Conservation (phyloP, 2,113 vertebrate species). For the Pipa parva region DNA sequence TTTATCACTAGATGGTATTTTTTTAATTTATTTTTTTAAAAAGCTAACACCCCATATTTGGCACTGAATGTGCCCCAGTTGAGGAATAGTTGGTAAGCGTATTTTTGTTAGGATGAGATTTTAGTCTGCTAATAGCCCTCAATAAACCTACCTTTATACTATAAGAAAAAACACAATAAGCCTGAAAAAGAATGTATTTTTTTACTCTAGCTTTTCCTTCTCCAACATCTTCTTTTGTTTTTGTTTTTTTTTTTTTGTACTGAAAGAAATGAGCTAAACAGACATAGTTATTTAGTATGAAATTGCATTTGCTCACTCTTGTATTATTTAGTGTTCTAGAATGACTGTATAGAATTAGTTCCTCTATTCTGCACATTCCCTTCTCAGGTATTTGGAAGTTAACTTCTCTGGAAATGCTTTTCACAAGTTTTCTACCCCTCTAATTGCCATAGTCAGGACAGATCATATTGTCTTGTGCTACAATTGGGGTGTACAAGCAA, state of each 20-base stretch:
- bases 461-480: constrained; percentile 15
- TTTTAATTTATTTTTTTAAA: constrained; percentile 38
- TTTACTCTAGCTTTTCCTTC: constrained; percentile 35
- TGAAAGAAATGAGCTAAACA: constrained; percentile 28
- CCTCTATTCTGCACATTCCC: constrained; percentile 42
- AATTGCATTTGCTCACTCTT: constrained; percentile 9
- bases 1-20: constrained; percentile 38
- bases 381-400: constrained; percentile 41
- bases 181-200: constrained; percentile 42
- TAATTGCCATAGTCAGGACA: neutral
- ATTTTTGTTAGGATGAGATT: constrained; percentile 25
- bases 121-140: constrained; percentile 28
- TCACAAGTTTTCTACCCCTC: constrained; percentile 7
- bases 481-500: neutral
- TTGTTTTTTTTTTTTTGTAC: constrained; percentile 22
- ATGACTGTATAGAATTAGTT: constrained; percentile 32
- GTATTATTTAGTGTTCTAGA: constrained; percentile 33
- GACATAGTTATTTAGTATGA: constrained; percentile 26
- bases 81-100: constrained; percentile 16
- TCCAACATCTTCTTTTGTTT: constrained; percentile 1
- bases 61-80: constrained; percentile 1
- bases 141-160: constrained; percentile 31
- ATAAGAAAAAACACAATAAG: constrained; percentile 21
- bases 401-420: constrained; percentile 25
- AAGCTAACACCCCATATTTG: constrained; percentile 16